Evolutionary conservation across 1,140 invertebrate genomes (phyloP), one percentile per base, ranked within the genome.

Genomic region (Apis cerana): DNA sequence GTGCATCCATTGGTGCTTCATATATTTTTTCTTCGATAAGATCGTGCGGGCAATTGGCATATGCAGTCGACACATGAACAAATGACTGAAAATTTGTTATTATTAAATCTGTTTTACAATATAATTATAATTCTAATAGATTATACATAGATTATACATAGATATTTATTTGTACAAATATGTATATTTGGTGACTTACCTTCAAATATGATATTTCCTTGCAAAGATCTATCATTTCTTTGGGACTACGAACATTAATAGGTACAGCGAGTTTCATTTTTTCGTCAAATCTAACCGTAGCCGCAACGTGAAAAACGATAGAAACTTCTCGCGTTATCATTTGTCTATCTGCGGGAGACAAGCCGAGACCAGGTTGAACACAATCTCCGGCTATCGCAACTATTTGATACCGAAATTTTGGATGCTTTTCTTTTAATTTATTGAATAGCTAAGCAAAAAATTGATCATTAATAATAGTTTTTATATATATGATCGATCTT

Each of bases 261-360:
- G 95, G 93, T 1, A 97, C 93, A 0, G 96, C 96, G 0, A 95
- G 92, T 83, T 95, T 94, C 11, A 97, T 90, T 58, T 96, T 95
- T 87, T 97, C 96, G 89, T 97, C 96, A 82, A 97, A 97, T 86
- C 95, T 95, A 0, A 97, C 96, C 0, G 96, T 97, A 0, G 96
- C 96, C 0, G 96, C 96, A 0, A 95, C 95, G 82, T 97, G 96
- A 91, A 97, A 96, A n/a, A 96, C 95, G 61, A 96, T 94, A 69
- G 96, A 95, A 9, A 98, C 96, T 92, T 97, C 94, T 2, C 96
- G 94, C 19, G 90, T 88, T 7, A 96, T 89, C 23, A 86, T 91
- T 54, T 90, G 84, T 65, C 92, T 89, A 75, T 96, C 95, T 4
- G 87, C 84, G 0, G 91, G 56, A 2, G 92, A 93, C 5, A 96